Base-by-base conservation (phyloP, 2,797 vertebrate genomes). In the Diplodus sargus region DNA sequence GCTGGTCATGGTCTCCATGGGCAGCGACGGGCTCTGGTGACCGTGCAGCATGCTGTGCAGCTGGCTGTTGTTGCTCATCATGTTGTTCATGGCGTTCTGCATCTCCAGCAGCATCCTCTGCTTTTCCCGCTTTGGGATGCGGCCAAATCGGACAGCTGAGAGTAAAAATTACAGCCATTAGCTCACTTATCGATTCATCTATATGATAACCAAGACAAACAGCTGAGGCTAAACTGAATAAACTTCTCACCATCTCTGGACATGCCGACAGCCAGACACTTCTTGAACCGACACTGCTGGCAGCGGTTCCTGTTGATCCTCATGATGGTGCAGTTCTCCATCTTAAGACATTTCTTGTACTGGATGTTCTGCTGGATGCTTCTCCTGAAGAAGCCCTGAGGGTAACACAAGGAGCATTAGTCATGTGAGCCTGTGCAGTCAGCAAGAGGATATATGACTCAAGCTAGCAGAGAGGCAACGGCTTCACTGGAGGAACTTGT, bases 281-380 rank as follows among this genome's bases (percentile, higher is more conserved):
- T 99, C 94, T 97, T 99, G 93, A 99, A 99, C 52, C 98, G 97
- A 90, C 98, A 99, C 92, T 99, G 97, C 94, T 99, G 98, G 91
- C 98, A 99, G 86, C 98, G 96, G 94, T 99, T 99, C 78, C 98
- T 95, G 89, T 99, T 99, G 94, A 99, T 98, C 89, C 98, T 95
- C 96, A 99, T 97, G 89, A 99, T 96, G 87, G 96, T 97, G 91
- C 98, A 99, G 95, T 95, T 99, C 86, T 99, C 98, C 82, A 96
- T 97, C 95, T 99, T 99, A 83, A 99, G 96, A 95, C 98, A 99
- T 94, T 99, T 99, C 94, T 99, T 99, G 84, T 99, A 99, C 82
- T 99, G 98, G 88, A 99, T 99, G 88, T 99, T 99, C 92, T 99
- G 98, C 91, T 99, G 98, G 92, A 99, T 99, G 94, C 98, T 99